Percentiles rank a stretch among this genome's conserved stretches.
These are phyloP conservation scores for Hypolimnas misippus DNA, from an alignment of 2,888 invertebrate genomes.

Conservation along the genomic window DNA sequence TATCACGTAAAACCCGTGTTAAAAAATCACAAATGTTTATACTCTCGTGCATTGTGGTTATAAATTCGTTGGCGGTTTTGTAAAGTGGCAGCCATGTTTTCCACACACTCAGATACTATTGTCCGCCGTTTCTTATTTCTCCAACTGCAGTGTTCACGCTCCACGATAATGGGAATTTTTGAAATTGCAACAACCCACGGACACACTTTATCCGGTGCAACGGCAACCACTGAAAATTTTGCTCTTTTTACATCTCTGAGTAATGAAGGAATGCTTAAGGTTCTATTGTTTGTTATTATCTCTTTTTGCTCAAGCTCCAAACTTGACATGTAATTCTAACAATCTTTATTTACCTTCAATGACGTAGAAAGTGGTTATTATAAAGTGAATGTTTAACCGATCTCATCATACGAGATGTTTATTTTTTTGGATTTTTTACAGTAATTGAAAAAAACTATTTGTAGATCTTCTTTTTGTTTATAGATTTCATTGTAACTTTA, in stretches of 20 bases:
- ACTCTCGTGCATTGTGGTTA: constrained; percentile 20
- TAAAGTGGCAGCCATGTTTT: constrained; percentile 30
- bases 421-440: too few species aligned
- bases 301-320: background rate
- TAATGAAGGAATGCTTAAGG: constrained; percentile 54
- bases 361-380: too few species aligned
- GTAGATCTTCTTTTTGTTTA: too few species aligned
- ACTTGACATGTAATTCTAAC: background rate
- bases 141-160: constrained; percentile 74
- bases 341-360: too few species aligned
- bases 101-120: constrained; percentile 53
- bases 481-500: too few species aligned
- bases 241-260: constrained; percentile 59
- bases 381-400: too few species aligned
- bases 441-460: too few species aligned
- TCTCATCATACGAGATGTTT: too few species aligned
- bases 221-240: constrained; percentile 60
- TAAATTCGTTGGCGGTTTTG: constrained; percentile 39
- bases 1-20: background rate
- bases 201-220: constrained; percentile 59
- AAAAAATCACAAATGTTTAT: background rate
- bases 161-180: constrained; percentile 79
- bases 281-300: constrained; percentile 28
- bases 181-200: constrained; percentile 82
- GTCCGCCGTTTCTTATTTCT: constrained; percentile 75